A percentile compares a stretch with the other conserved stretches of the same genome.
Conservation (phyloP, 2,113 vertebrate species). For the Sylvietta virens region DNA sequence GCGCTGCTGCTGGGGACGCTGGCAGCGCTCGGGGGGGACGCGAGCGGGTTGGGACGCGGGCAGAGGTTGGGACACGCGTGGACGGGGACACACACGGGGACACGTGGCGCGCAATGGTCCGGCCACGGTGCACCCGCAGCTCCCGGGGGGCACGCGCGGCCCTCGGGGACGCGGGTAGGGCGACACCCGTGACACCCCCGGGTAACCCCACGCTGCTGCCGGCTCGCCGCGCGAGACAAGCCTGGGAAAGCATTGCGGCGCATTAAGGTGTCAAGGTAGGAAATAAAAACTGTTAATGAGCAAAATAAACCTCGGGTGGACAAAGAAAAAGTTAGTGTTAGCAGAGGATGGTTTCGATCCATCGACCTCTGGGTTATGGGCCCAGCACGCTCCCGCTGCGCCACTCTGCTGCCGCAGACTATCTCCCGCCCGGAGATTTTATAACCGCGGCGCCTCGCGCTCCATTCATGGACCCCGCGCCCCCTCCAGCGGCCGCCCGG, state of each 20-base stretch:
- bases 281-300: fast-evolving
- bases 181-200: background rate
- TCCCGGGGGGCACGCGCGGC: background rate
- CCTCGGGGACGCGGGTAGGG: background rate
- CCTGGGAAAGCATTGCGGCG: fast-evolving
- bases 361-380: constrained; percentile 30
- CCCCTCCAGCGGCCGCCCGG: background rate
- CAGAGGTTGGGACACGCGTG: background rate
- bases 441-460: fast-evolving
- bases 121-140: background rate
- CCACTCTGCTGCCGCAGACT: constrained; percentile 41
- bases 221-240: no score
- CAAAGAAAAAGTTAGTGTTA: background rate
- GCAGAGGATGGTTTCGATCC: constrained; percentile 32
- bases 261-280: fast-evolving
- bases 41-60: no score
- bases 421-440: fast-evolving
- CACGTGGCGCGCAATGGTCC: fast-evolving
- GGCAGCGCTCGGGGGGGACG: background rate
- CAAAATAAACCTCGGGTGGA: fast-evolving
- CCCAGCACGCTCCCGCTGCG: constrained; percentile 35
- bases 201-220: background rate
- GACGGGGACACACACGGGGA: background rate
- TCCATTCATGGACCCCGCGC: background rate
- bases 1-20: background rate